Conservation (phyloP, 2,113 vertebrate species). For the Castor canadensis region DNA sequence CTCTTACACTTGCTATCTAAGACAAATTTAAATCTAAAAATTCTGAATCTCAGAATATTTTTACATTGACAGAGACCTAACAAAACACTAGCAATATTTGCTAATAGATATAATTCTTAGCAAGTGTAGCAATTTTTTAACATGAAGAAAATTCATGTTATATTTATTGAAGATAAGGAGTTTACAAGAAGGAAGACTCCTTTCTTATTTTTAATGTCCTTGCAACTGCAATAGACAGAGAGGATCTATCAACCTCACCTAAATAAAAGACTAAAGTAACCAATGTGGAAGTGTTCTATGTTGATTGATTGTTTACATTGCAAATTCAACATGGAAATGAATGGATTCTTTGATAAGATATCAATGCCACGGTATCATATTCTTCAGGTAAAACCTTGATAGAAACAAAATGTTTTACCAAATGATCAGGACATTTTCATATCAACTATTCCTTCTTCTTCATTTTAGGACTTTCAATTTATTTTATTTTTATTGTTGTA, state of each 20-base stretch:
- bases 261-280: neutral
- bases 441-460: neutral
- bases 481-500: too few relatives aligned
- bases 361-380: neutral
- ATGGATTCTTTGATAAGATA: neutral
- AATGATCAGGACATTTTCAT: neutral
- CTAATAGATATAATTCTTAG: neutral
- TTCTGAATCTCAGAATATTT: neutral
- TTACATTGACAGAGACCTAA: neutral
- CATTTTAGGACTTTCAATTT: neutral
- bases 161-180: neutral
- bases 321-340: neutral
- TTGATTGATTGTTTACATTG: neutral
- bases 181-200: rapidly evolving
- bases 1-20: neutral
- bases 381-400: neutral
- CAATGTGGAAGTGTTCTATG: neutral
- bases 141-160: neutral
- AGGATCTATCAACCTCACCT: neutral
- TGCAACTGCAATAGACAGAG: neutral
- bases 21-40: neutral
- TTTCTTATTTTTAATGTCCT: neutral
- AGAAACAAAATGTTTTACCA: neutral
- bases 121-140: neutral
- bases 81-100: neutral